phyloP scores from a whole-genome alignment of 64 coral and sea anemone genomes.

The Catalaphyllia jardinei region DNA sequence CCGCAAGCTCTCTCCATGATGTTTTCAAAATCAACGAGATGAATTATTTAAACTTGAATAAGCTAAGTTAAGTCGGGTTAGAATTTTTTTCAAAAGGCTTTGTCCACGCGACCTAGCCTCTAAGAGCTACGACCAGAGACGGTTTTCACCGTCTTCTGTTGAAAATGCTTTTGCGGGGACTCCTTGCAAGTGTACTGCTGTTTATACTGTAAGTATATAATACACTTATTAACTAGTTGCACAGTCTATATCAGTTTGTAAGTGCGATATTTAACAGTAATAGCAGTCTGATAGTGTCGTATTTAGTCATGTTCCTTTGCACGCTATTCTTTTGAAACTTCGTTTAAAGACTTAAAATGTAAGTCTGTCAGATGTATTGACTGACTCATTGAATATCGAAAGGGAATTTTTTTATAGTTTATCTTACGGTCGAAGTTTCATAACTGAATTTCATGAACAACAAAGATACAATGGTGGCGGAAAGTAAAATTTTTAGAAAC shows the following conservation, averaged over 20 bases:
- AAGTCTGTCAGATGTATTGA: too few species aligned
- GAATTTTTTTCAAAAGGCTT: constrained; percentile 6
- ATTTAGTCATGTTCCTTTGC: background rate
- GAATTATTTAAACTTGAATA: constrained; percentile 30
- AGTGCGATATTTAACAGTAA: background rate
- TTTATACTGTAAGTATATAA: constrained; percentile 39
- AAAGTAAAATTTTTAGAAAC: too few species aligned
- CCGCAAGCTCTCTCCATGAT: background rate
- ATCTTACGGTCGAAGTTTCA: too few species aligned
- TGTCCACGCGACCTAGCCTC: constrained; percentile 12
- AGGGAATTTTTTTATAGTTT: too few species aligned
- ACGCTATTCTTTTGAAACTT: background rate
- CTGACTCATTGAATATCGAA: too few species aligned
- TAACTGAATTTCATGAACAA: too few species aligned
- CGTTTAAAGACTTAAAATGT: too few species aligned
- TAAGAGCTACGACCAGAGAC: constrained; percentile 3
- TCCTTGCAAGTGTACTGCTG: constrained; percentile 9
- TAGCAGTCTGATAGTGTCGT: background rate
- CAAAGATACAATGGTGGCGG: too few species aligned
- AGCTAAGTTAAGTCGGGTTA: background rate
- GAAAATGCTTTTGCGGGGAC: background rate
- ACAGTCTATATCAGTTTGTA: background rate
- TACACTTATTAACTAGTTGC: background rate
- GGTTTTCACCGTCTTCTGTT: constrained; percentile 30
- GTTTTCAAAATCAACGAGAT: constrained; percentile 27